These are phyloP conservation scores for Physeter macrocephalus DNA, from an alignment of 2,113 vertebrate genomes.

Conservation along the genomic window DNA sequence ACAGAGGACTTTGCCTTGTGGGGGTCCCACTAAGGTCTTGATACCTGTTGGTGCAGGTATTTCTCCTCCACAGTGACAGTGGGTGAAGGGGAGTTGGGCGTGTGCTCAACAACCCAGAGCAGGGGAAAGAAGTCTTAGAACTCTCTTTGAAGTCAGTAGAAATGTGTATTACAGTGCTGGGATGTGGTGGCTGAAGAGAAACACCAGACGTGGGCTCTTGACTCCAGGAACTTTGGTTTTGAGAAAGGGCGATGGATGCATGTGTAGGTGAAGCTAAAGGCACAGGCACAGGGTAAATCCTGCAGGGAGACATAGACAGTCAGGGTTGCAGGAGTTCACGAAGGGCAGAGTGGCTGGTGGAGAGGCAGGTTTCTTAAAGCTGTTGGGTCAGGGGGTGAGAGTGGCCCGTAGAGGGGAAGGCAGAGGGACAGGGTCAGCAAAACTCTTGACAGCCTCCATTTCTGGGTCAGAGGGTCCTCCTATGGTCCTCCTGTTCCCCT, in stretches of 20 bases:
- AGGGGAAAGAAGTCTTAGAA: neutral
- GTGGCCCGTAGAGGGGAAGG: neutral
- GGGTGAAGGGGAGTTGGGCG: neutral
- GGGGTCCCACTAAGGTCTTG: neutral
- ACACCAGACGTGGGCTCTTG: neutral
- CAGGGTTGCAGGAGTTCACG: neutral
- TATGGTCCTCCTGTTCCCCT: neutral
- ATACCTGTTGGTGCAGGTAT: rapidly evolving
- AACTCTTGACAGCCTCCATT: neutral
- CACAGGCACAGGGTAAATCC: neutral
- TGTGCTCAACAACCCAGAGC: neutral
- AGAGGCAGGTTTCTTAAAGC: neutral
- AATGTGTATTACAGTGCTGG: rapidly evolving
- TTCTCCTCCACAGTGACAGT: neutral
- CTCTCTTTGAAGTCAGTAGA: neutral
- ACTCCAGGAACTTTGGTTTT: neutral
- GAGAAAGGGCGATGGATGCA: neutral
- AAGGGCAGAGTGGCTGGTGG: neutral
- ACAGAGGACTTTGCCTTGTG: neutral
- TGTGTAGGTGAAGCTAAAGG: neutral
- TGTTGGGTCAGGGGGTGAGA: neutral
- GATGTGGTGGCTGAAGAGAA: neutral
- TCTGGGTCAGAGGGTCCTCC: neutral
- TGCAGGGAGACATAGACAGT: neutral
- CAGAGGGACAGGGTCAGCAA: neutral